A percentile compares a stretch with the other conserved stretches of the same genome.
phyloP scores from a whole-genome alignment of 2,888 invertebrate genomes.

The Stictocephala bisonia region DNA sequence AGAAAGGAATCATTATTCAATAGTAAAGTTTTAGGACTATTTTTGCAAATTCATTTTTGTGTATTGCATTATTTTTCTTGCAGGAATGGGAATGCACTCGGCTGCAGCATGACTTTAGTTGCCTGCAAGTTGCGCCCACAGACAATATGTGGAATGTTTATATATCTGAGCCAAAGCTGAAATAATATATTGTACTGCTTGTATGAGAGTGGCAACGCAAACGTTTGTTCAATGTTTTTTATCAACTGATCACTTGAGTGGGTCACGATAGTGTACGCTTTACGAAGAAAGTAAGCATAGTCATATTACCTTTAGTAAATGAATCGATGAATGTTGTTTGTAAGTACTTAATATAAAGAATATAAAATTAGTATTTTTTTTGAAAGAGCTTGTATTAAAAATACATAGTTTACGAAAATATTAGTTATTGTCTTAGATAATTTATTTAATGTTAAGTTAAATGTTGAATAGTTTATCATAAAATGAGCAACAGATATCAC shows the following conservation, averaged over 20 bases:
- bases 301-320: conserved; percentile 25
- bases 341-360: conserved; percentile 1
- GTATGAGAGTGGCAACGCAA: background rate
- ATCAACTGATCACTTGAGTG: conserved; percentile 26
- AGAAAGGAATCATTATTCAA: no score
- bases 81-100: conserved; percentile 54
- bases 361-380: conserved; percentile 34
- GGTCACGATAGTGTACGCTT: conserved; percentile 1
- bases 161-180: conserved; percentile 34
- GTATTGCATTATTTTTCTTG: no score
- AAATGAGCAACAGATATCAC: conserved; percentile 43
- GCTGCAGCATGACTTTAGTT: conserved; percentile 52
- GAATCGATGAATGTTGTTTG: background rate
- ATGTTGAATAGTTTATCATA: conserved; percentile 13
- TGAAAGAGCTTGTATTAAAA: conserved; percentile 37
- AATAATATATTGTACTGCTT: conserved; percentile 22
- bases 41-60: no score
- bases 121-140: no score
- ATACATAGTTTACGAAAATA: conserved; percentile 24
- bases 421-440: conserved; percentile 34
- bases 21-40: no score
- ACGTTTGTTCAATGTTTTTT: conserved; percentile 18
- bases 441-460: conserved; percentile 33
- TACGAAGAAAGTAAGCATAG: background rate
- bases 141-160: no score